phyloP scores from a whole-genome alignment of 2,113 vertebrate species.

The Agelaius phoeniceus region DNA sequence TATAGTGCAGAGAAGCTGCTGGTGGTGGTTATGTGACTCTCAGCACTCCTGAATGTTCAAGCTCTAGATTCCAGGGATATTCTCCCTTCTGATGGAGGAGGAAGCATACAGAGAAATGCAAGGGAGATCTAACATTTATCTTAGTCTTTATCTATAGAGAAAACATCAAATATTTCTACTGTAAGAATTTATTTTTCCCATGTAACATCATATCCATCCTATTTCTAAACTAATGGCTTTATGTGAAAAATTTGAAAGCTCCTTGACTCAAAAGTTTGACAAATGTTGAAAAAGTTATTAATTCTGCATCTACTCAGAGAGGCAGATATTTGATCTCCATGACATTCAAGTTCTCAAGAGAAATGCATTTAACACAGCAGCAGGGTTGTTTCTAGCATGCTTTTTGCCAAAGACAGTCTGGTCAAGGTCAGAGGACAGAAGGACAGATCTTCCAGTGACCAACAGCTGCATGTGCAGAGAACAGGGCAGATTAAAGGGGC shows the following conservation, averaged over 20 bases:
- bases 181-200: background rate
- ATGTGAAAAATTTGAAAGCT: background rate
- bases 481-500: background rate
- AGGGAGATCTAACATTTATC: background rate
- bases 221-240: background rate
- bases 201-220: background rate
- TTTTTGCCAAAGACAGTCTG: background rate
- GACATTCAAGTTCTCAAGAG: background rate
- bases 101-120: background rate
- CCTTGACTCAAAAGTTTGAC: background rate
- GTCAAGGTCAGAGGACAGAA: background rate
- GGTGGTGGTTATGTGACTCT: background rate
- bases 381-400: background rate
- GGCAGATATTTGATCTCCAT: background rate
- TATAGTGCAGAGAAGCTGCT: background rate
- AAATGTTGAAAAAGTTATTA: background rate
- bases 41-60: background rate
- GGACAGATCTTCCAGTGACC: background rate
- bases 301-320: background rate
- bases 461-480: background rate
- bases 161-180: background rate
- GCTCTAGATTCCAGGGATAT: background rate
- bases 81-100: background rate
- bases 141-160: background rate
- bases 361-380: background rate